Base-by-base conservation (phyloP, 2,113 vertebrate genomes). In the Sander vitreus region DNA sequence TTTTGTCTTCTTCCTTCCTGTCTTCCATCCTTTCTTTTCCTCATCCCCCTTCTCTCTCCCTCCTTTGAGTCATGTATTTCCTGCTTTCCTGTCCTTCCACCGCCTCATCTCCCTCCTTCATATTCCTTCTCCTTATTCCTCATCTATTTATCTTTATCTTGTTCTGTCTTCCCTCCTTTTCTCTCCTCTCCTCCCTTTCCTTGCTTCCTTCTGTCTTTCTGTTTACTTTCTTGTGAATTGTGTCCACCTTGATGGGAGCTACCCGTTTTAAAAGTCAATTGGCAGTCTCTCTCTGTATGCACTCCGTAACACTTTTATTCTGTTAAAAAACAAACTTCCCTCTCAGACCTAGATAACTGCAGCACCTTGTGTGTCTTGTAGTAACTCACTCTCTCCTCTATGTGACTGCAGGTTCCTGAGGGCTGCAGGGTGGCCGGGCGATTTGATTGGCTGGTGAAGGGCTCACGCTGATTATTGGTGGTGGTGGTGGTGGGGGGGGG, bases 391-490 rank as follows among this genome's bases (percentile, higher is more conserved):
- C 94, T 98, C 96, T 97, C 95, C 96, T 96, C 96, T 96, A 95
- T 97, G 96, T 97, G 97, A 97, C 97, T 95, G 91, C 97, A 99
- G 98, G 98, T 99, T 99, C 98, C 97, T 99, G 98, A 99, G 97
- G 93, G 94, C 90, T 81, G 97, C 97, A 94, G 92, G 90, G 93
- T 95, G 97, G 97, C 97, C 96, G 95, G 98, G 97, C 96, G 96
- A 96, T 96, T 96, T 98, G 97, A 96, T 97, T 97, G 97, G 97
- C 97, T 97, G 97, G 97, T 97, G 97, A 97, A 97, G 96, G 97
- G 97, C 96, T 97, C 97, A 96, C 95, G 96, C 97, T 92, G 94
- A 91, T 93, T 89, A 78, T 92, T 92, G 91, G 84, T 90, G 90
- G 77, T 78, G 87, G 25, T 25, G 25, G 92, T 5, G 69, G 47